These are phyloP conservation scores for Papilio gigon DNA, from an alignment of 2,888 invertebrate species.

Conservation along the genomic window DNA sequence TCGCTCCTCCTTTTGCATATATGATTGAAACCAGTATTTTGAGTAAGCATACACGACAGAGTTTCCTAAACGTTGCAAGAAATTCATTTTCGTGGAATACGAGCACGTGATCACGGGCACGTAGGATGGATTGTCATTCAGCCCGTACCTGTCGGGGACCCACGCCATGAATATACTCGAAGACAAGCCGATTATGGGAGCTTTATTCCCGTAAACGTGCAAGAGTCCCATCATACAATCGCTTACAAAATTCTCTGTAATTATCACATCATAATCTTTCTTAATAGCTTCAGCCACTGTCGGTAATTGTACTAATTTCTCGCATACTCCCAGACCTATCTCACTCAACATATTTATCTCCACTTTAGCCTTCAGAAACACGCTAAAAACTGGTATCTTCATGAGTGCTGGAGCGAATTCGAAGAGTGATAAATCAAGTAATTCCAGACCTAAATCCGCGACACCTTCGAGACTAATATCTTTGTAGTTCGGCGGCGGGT, in stretches of 20 bases:
- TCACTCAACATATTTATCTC: slow-evolving; percentile 63
- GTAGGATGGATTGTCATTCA: slow-evolving; percentile 78
- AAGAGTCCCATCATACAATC: slow-evolving; percentile 78
- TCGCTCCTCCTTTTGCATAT: slow-evolving; percentile 51
- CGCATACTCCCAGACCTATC: slow-evolving; percentile 66
- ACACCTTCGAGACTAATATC: slow-evolving; percentile 71
- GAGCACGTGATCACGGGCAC: slow-evolving; percentile 80
- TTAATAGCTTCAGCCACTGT: slow-evolving; percentile 65
- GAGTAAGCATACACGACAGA: slow-evolving; percentile 58
- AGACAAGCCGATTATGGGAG: slow-evolving; percentile 81
- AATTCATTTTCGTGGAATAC: slow-evolving; percentile 75
- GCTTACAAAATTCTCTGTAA: slow-evolving; percentile 84
- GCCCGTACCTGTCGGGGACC: slow-evolving; percentile 71
- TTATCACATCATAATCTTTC: slow-evolving; percentile 82
- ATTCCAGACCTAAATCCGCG: slow-evolving; percentile 62
- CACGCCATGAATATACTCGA: slow-evolving; percentile 84
- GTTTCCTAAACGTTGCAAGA: slow-evolving; percentile 75
- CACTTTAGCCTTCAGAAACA: slow-evolving; percentile 23
- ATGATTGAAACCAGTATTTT: slow-evolving; percentile 60
- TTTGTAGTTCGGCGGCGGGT: slow-evolving; percentile 73
- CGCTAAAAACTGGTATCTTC: slow-evolving; percentile 47
- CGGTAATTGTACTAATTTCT: slow-evolving; percentile 64
- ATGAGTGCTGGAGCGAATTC: slow-evolving; percentile 55
- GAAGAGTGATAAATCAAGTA: slow-evolving; percentile 58
- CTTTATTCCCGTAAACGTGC: slow-evolving; percentile 57